Evolutionary conservation across 2,888 invertebrate genomes (phyloP), one percentile per base, ranked within the genome.

Genomic region (Taphrorychus bicolor): DNA sequence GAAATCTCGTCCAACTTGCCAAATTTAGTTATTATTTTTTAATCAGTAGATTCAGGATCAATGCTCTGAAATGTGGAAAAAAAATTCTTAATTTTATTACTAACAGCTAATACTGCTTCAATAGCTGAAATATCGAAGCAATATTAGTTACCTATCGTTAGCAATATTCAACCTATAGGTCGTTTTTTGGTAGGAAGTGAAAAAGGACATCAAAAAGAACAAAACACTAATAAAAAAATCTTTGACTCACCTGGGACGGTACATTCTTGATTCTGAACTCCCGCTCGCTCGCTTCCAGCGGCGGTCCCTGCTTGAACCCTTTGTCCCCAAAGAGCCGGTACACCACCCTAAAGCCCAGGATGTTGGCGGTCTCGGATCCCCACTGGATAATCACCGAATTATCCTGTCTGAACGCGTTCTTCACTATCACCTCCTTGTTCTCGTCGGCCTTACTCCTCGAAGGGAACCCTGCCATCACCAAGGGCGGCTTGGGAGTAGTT

Each of bases 261-360:
- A 96, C 94, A 78, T 95, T 95, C 83, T 94, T 94, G 68, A 96
- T 94, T 83, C 93, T 94, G 78, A 95, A 95, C 82, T 95, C 95
- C 75, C 94, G 85, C 83, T 95, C 94, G 77, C 93, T 93, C 17
- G 94, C 90, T 82, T 95, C 94, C 65, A 96, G 82, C 1, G 94
- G 94, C 14, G 95, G 94, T 3, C 95, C 95, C 80, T 94, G 93
- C 76, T 95, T 94, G 83, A 95, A 96, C 74, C 88, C 91, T 78
- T 92, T 91, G 76, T 95, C 95, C 3, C 95, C 96, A 77, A 96
- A 96, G 45, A 95, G 84, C 61, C 95, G 85, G 80, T 95, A 95
- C 18, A 95, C 92, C 9, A 95, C 94, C 67, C 94, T 87, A 80
- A 95, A 95, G 57, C 94, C 95, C n/a, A 94, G 85, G 76, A 93